Evolutionary conservation across 1,140 invertebrate species (phyloP).

Genomic region (Drosophila rhopaloa): DNA sequence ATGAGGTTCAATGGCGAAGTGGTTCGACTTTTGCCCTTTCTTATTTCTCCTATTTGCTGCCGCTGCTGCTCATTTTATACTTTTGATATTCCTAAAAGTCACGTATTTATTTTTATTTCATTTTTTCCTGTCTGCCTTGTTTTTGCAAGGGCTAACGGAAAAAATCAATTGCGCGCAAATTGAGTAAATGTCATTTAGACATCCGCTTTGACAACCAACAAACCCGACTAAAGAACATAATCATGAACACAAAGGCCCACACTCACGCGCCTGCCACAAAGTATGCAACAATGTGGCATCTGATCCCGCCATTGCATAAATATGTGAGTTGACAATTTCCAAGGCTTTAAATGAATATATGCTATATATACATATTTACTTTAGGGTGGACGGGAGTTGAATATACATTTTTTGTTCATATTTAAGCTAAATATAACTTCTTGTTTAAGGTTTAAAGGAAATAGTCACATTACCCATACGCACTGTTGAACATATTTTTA

Average conservation of each 20-base stretch:
- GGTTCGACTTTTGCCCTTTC: conserved; percentile 35
- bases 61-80: conserved; percentile 41
- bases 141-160: conserved; percentile 15
- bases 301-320: conserved; percentile 77
- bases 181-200: conserved; percentile 77
- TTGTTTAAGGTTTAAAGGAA: no score
- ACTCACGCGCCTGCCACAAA: conserved; percentile 41
- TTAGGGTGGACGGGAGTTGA: conserved; percentile 9
- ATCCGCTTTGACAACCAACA: conserved; percentile 49
- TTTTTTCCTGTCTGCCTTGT: conserved; percentile 26
- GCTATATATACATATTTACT: background rate
- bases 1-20: conserved; percentile 34
- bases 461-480: background rate
- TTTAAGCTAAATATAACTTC: background rate
- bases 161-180: conserved; percentile 78
- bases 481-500: background rate
- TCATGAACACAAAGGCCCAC: conserved; percentile 51
- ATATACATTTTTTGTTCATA: background rate
- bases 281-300: conserved; percentile 75
- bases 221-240: conserved; percentile 52
- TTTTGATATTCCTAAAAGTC: conserved; percentile 61
- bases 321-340: conserved; percentile 75
- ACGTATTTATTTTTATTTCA: conserved; percentile 60
- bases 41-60: conserved; percentile 25
- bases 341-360: conserved; percentile 55